Evolutionary conservation across 1,140 invertebrate species (phyloP), one percentile per base, ranked within the genome.

Genomic region (Drosophila triauraria): DNA sequence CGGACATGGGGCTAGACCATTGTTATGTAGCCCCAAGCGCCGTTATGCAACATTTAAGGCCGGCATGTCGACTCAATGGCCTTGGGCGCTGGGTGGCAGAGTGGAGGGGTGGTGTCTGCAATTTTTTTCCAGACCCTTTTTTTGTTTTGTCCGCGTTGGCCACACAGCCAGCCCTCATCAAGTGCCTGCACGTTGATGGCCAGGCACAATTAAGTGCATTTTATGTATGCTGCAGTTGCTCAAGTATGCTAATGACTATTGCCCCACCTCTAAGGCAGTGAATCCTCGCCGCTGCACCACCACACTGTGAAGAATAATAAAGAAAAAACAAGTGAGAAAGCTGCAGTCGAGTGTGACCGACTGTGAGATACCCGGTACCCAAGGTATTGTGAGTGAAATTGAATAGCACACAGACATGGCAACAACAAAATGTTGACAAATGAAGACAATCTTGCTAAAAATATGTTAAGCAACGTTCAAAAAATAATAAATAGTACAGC

Each of bases 191-290:
- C 79, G 82, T 78, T 85, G 83, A 82, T 78, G 82, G 79, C 83
- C 79, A 72, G 62, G 83, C 75, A 86, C 82, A 86, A 86, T 86
- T 86, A 86, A 86, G 82, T 86, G 79, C 75, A 75, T 87, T 86
- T 86, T 86, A 86, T 86, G 82, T 77, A 82, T 79, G 75, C 82
- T 79, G 82, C 75, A 86, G 80, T 82, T 87, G 70, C 83, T 87
- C 83, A 82, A 87, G 79, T 82, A 86, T 86, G 82, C 82, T 86
- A 86, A 86, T 86, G 83, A 69, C 75, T 58, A 44, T 38, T 54
- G 46, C 42, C 60, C 32, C 60, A 69, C 61, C 44, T 51, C 46
- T 44, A 4, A 12, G 15, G 3, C 27, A 30, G 54, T 32, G 20
- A 9, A 25, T 10, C 13, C 13, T 7, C 15, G 15, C 13, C 48